Conservation (phyloP, 92 coral and sea anemone species). For the Phenganax stokvisi region DNA sequence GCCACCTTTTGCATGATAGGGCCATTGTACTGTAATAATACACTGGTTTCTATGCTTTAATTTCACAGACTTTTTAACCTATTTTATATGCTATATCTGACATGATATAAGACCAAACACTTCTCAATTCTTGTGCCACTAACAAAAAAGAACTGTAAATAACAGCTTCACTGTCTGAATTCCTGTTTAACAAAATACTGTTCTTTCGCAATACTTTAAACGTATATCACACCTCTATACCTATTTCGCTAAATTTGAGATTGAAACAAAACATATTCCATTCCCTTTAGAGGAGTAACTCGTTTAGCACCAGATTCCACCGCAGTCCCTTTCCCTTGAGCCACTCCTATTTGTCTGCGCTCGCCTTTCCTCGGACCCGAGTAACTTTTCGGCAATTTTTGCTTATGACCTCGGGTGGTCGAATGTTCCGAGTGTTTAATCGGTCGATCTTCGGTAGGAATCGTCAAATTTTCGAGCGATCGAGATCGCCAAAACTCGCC, state of each 20-base stretch:
- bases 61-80: no score
- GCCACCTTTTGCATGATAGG: no score
- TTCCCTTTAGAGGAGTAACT: constrained; percentile 27
- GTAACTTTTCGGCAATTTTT: constrained; percentile 32
- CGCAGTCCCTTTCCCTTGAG: constrained; percentile 14
- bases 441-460: constrained; percentile 6
- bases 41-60: no score
- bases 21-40: no score
- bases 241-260: constrained; percentile 13
- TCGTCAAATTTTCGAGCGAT: constrained; percentile 20
- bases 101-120: no score
- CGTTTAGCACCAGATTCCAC: background rate
- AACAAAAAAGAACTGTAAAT: no score
- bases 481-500: constrained; percentile 37
- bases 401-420: constrained; percentile 9
- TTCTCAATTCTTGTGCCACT: no score
- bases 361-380: constrained; percentile 31
- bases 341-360: background rate
- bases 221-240: background rate
- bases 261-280: constrained; percentile 34
- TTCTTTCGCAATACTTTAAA: no score
- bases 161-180: no score
- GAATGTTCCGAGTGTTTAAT: constrained; percentile 17
- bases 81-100: no score
- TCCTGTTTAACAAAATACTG: no score